These are phyloP conservation scores for Mastacembelus armatus DNA, from an alignment of 2,797 vertebrate species.

Conservation along the genomic window DNA sequence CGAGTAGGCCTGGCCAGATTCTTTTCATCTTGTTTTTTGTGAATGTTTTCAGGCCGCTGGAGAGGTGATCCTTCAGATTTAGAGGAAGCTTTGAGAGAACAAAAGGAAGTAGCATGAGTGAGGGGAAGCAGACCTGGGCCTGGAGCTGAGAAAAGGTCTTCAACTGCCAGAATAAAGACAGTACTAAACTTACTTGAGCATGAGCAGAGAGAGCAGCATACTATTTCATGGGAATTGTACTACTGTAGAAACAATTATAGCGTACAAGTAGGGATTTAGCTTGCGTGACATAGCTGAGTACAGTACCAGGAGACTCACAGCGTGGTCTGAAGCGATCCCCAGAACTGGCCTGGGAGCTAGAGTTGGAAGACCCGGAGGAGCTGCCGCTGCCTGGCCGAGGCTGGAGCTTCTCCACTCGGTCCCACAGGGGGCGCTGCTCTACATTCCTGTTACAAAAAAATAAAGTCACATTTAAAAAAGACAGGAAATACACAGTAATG, in stretches of 20 bases:
- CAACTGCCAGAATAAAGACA: background rate
- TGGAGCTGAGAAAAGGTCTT: background rate
- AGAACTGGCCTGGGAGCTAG: constrained; percentile 91
- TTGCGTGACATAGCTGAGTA: constrained; percentile 20
- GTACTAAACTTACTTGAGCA: background rate
- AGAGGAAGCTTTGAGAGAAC: constrained; percentile 83
- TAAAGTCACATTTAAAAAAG: constrained; percentile 18
- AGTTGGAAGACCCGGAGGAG: constrained; percentile 96
- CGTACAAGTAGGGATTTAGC: constrained; percentile 3
- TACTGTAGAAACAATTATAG: background rate
- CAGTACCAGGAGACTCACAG: constrained; percentile 82
- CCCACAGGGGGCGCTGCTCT: constrained; percentile 92
- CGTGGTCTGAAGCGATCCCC: constrained; percentile 90
- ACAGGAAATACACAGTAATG: background rate
- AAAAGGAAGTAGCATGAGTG: constrained; percentile 36
- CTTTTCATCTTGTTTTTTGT: constrained; percentile 89
- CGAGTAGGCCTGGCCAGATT: constrained; percentile 86
- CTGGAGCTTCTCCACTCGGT: constrained; percentile 88
- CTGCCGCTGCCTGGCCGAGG: constrained; percentile 89
- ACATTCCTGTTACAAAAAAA: constrained; percentile 77
- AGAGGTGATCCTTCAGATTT: constrained; percentile 89
- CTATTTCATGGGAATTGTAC: background rate
- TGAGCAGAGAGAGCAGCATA: background rate
- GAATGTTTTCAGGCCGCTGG: constrained; percentile 85
- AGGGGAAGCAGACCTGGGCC: constrained; percentile 1